Evolutionary conservation across 2,888 invertebrate genomes (phyloP), one percentile per base, ranked within the genome.

Genomic region (Lasioglossum malachurum): DNA sequence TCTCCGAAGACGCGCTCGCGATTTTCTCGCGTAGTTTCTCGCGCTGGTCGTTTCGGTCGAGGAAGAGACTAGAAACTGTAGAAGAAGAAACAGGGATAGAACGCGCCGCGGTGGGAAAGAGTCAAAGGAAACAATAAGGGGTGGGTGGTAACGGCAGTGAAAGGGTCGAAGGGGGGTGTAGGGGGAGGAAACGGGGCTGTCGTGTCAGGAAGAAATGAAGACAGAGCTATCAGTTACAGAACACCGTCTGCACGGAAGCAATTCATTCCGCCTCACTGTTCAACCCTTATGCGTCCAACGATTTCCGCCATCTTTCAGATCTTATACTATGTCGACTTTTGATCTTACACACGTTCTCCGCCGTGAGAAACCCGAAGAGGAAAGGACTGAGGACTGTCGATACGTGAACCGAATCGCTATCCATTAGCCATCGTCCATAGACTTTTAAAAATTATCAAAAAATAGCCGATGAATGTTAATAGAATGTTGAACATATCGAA

Each of bases 171-270:
- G 35, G 91, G 88, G 89, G 85, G 84, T 81, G 85, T 12, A 90
- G 79, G 87, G 81, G 86, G 88, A 90, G 90, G 87, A 87, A 91
- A 88, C 90, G 87, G 86, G 84, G 86, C 90, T 91, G 92, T 89
- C 92, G 92, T 91, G 93, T 92, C 91, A 90, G 92, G 91, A 93
- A 92, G 93, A 92, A 93, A 93, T 92, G 92, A 92, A 93, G 93
- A 92, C 91, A 91, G 92, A 91, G 89, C 91, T 93, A 93, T 93
- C 93, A 92, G 92, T 93, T 93, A 93, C 93, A 93, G 91, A 91
- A 92, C 91, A 91, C 91, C 91, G 93, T 92, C 92, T 92, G 92
- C 91, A 91, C 92, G 92, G 92, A 92, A 92, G 92, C 92, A 93
- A 93, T 94, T 93, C 92, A 92, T 93, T 93, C 91, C 93, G 89